Base-by-base conservation (phyloP, 30 jellyfish, hydroid and myxozoan genomes). In the Aurelia sp. region DNA sequence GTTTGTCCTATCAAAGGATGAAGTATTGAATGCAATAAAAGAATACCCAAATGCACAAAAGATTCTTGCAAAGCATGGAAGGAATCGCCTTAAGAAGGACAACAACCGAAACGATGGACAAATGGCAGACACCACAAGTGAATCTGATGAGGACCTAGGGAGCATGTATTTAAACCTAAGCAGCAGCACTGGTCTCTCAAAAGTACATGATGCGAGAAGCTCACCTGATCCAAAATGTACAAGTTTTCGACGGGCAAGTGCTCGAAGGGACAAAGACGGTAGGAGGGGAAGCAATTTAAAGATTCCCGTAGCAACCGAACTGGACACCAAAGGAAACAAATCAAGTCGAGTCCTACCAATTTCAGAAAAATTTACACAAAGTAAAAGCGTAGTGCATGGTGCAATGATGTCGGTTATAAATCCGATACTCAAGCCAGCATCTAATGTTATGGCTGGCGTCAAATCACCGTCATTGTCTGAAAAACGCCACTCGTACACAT, bases 31-130 rank as follows among this genome's bases (percentile, higher is more conserved):
- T 52, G 96, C 98, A 1, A 94, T 82, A 13, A 76, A 73, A 60
- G 98, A 94, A 51, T 94, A 94, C 72, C 98, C 98, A 0, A 74
- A 75, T 17, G 96, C 98, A 1, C 98, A 94, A 67, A 88, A 89
- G 64, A 84, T 94, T 8, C 93, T 94, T 17, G 96, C 97, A 47
- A 88, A 73, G 40, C 81, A 94, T 74, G 98, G 98, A 0, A 92
- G 98, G 52, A 88, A 78, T 12, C 88, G 98, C 3, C 67, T 94
- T 59, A 81, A 69, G 53, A 85, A 82, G 40, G 98, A 91, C 88
- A 67, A 63, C 19, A 79, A 53, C 76, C 67, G 80, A n/a, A 73
- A 76, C 35, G 85, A 76, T 19, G 98, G 97, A 11, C 96, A 91
- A 47, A 66, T 96, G 19, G 85, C 61, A 13, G 97, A 88, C 59